Conservation (phyloP, 2,888 invertebrate genomes). For the Copidosoma aretas region DNA sequence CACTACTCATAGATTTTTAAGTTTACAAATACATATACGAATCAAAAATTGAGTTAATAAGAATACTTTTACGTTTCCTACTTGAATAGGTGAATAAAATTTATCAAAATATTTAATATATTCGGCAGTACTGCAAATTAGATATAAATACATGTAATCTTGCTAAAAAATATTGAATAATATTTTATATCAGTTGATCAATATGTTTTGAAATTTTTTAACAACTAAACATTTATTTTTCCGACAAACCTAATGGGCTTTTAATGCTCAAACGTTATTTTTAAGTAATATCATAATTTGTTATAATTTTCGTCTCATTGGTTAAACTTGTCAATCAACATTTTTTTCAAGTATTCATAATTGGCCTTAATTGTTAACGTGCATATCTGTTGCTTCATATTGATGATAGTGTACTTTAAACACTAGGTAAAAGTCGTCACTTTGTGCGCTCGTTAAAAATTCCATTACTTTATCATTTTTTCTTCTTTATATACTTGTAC, state of each 20-base stretch:
- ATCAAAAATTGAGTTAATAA: conserved; percentile 15
- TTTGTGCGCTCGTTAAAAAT: conserved; percentile 23
- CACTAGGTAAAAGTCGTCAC: conserved; percentile 13
- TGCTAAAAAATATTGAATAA: conserved; percentile 20
- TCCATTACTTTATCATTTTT: conserved; percentile 6
- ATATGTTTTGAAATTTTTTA: conserved; percentile 15
- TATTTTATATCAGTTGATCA: conserved; percentile 14
- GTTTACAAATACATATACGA: conserved; percentile 15
- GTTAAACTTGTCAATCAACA: conserved; percentile 1
- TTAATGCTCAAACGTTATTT: conserved; percentile 17
- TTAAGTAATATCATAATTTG: conserved; percentile 11
- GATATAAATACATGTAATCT: conserved; percentile 20
- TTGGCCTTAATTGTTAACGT: conserved; percentile 20
- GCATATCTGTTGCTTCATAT: background rate
- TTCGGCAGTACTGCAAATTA: conserved; percentile 33
- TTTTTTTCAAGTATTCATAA: conserved; percentile 8
- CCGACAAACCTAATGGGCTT: conserved; percentile 20
- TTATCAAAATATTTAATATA: conserved; percentile 23
- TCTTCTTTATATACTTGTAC: background rate
- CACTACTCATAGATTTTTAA: conserved; percentile 13
- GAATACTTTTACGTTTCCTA: conserved; percentile 25
- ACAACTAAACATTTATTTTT: conserved; percentile 10
- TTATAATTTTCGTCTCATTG: background rate
- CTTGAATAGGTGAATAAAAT: conserved; percentile 23
- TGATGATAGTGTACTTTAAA: conserved; percentile 3